phyloP scores from a whole-genome alignment of 2,797 vertebrate species.

The Notolepis coatsorum region DNA sequence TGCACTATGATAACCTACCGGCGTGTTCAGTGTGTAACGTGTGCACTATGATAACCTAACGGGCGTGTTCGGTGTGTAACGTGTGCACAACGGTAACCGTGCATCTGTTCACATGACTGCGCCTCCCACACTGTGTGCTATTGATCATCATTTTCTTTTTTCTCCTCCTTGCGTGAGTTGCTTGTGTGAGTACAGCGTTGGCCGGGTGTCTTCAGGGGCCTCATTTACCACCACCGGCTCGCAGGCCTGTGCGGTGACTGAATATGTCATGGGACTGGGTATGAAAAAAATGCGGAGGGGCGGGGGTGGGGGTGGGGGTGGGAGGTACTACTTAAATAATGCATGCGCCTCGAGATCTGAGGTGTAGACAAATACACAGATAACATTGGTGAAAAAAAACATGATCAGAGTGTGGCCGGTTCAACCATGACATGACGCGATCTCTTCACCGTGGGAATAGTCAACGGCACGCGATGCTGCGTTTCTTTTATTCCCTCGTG shows the following conservation, averaged over 20 bases:
- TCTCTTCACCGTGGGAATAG: background rate
- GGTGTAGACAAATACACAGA: too few species aligned
- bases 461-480: background rate
- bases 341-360: background rate
- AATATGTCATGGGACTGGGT: background rate
- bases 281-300: constrained; percentile 6
- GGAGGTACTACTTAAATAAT: background rate
- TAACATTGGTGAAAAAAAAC: too few species aligned
- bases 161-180: constrained; percentile 3
- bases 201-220: constrained; percentile 13
- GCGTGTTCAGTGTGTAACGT: too few species aligned
- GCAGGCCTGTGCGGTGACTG: background rate
- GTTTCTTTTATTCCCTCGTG: constrained; percentile 20
- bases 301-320: too few species aligned
- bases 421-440: background rate
- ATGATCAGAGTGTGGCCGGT: background rate
- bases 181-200: constrained; percentile 7
- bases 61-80: too few species aligned
- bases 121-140: constrained; percentile 3
- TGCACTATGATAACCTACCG: too few species aligned
- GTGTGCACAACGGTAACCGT: too few species aligned
- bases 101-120: too few species aligned
- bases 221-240: constrained; percentile 12
- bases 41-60: too few species aligned
- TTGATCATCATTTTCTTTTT: background rate